These are phyloP conservation scores for Conchocele bisecta DNA, from an alignment of 2,888 invertebrate genomes.

Conservation along the genomic window DNA sequence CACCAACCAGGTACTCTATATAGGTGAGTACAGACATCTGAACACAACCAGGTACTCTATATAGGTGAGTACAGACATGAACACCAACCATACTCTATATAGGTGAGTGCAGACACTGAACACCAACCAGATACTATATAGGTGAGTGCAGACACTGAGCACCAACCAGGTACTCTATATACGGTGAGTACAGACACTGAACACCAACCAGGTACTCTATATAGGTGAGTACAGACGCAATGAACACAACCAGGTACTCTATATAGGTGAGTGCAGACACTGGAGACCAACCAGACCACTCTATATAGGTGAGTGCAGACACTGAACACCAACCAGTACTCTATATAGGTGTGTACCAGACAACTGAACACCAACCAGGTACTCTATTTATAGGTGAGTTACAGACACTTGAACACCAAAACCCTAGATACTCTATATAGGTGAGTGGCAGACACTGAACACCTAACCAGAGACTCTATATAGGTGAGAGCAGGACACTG, in stretches of 20 bases:
- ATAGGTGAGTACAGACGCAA: background rate
- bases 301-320: background rate
- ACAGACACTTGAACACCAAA: too few relatives aligned
- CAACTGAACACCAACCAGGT: background rate
- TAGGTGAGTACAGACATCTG: too few relatives aligned
- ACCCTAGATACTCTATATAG: too few relatives aligned
- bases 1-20: too few relatives aligned
- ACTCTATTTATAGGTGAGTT: background rate
- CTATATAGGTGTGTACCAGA: background rate
- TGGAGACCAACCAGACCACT: background rate
- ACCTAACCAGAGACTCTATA: too few relatives aligned
- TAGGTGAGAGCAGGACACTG: too few relatives aligned
- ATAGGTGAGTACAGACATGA: too few relatives aligned
- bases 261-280: background rate
- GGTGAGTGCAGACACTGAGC: background rate
- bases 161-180: background rate
- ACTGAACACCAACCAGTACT: background rate
- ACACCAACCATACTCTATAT: background rate
- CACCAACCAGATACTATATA: background rate
- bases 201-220: background rate
- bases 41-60: too few relatives aligned
- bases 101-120: too few relatives aligned
- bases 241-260: background rate
- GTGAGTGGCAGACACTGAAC: too few relatives aligned
- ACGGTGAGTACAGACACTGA: background rate